Percentiles rank a stretch among this genome's conserved stretches.
phyloP scores from a whole-genome alignment of 1,140 invertebrate genomes.

The Agraylea sexmaculata region DNA sequence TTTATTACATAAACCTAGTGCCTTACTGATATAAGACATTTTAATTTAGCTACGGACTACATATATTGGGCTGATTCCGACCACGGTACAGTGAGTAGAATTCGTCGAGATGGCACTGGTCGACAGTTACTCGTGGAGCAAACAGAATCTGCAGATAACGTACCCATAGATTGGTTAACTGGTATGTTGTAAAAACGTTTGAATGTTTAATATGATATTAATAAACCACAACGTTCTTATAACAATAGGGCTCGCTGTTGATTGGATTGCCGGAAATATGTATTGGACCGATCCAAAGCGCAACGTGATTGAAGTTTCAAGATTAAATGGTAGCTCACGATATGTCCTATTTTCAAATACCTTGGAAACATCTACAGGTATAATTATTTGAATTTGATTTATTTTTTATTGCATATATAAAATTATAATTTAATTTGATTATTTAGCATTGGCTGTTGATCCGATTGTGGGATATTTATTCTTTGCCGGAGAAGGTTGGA shows the following conservation, averaged over 20 bases:
- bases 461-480: conserved; percentile 50
- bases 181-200: conserved; percentile 27
- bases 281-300: conserved; percentile 86
- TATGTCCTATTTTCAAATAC: conserved; percentile 66
- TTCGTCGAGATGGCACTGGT: conserved; percentile 64
- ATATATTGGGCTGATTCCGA: conserved; percentile 76
- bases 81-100: conserved; percentile 58
- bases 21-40: conserved; percentile 5
- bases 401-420: conserved; percentile 1
- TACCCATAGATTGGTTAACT: conserved; percentile 54
- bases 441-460: conserved; percentile 47
- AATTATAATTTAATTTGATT: conserved; percentile 5
- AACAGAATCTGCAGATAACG: conserved; percentile 39
- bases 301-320: conserved; percentile 73
- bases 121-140: conserved; percentile 43
- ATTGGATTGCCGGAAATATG: conserved; percentile 78
- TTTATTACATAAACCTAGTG: background rate
- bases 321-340: conserved; percentile 65
- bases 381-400: background rate
- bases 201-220: background rate
- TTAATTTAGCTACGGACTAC: conserved; percentile 42
- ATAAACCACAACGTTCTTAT: background rate
- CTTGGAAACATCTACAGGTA: conserved; percentile 48
- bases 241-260: conserved; percentile 57
- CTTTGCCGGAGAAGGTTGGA: conserved; percentile 46